Evolutionary conservation across 1,140 invertebrate genomes (phyloP).

Genomic region (Macrocentrus cingulum): DNA sequence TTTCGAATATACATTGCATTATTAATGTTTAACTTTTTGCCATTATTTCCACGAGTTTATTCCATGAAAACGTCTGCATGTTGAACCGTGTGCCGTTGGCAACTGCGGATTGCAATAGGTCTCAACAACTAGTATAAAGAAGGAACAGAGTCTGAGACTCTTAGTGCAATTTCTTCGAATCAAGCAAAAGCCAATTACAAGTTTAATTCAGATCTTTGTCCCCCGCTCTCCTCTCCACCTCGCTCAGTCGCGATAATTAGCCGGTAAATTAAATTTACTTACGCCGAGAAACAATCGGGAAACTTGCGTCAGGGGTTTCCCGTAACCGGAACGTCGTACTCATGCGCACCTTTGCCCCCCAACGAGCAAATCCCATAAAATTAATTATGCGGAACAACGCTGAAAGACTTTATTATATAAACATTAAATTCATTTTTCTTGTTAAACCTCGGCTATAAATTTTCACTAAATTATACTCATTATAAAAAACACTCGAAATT

Average conservation of each 20-base stretch:
- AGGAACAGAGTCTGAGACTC: slow-evolving; percentile 28
- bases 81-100: slow-evolving; percentile 15
- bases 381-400: slow-evolving; percentile 26
- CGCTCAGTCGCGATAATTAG: slow-evolving; percentile 58
- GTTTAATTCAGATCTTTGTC: slow-evolving; percentile 55
- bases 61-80: slow-evolving; percentile 20
- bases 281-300: slow-evolving; percentile 51
- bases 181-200: slow-evolving; percentile 57
- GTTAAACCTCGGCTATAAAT: background rate
- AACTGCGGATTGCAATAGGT: slow-evolving; percentile 8
- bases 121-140: background rate
- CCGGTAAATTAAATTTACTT: slow-evolving; percentile 56
- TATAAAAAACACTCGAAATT: too few species aligned
- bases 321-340: slow-evolving; percentile 13
- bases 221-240: too few species aligned
- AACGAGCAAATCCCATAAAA: slow-evolving; percentile 16
- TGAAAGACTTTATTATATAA: slow-evolving; percentile 9
- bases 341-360: slow-evolving; percentile 1
- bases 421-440: background rate
- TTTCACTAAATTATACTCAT: too few species aligned
- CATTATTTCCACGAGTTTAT: too few species aligned
- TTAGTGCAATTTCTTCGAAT: slow-evolving; percentile 57
- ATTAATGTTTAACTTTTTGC: too few species aligned
- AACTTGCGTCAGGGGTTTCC: slow-evolving; percentile 35
- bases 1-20: too few species aligned